Evolutionary conservation across 2,797 vertebrate species (phyloP).

Genomic region (Fistularia commersonii): DNA sequence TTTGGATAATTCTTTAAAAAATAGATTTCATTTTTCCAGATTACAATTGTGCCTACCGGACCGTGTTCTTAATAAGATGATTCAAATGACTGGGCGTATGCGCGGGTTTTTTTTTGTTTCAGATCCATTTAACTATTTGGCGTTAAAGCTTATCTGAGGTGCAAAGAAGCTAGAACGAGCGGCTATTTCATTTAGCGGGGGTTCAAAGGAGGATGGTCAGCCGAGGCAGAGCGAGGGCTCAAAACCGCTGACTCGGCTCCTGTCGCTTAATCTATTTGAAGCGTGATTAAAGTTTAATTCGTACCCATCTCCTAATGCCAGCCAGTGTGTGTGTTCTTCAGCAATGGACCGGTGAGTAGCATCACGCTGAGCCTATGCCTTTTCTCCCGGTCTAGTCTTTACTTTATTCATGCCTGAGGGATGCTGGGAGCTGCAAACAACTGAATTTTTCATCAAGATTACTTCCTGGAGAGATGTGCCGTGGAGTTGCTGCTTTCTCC

Average conservation of each 20-base stretch:
- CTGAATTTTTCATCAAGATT: conserved; percentile 81
- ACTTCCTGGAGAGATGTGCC: conserved; percentile 75
- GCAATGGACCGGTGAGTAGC: conserved; percentile 59
- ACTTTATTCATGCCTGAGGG: conserved; percentile 80
- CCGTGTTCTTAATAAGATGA: conserved; percentile 17
- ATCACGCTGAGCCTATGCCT: conserved; percentile 71
- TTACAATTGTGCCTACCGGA: conserved; percentile 4
- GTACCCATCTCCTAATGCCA: conserved; percentile 67
- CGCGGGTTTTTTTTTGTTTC: conserved; percentile 9
- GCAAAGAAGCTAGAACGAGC: conserved; percentile 39
- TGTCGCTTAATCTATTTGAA: conserved; percentile 74
- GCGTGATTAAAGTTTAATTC: conserved; percentile 78
- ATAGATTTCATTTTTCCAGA: conserved; percentile 8
- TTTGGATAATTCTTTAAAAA: conserved; percentile 1
- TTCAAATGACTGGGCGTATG: conserved; percentile 19
- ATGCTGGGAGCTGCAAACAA: conserved; percentile 74
- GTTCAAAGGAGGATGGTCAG: conserved; percentile 53
- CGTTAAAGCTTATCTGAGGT: conserved; percentile 28
- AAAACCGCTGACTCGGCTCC: conserved; percentile 67
- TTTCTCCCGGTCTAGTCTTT: conserved; percentile 68
- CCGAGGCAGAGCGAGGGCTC: conserved; percentile 40
- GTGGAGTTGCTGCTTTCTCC: conserved; percentile 60
- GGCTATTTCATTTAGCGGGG: conserved; percentile 44
- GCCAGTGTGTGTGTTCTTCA: conserved; percentile 41
- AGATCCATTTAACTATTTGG: conserved; percentile 19